These are phyloP conservation scores for Cichladusa arquata DNA, from an alignment of 2,113 vertebrate genomes.

Conservation along the genomic window DNA sequence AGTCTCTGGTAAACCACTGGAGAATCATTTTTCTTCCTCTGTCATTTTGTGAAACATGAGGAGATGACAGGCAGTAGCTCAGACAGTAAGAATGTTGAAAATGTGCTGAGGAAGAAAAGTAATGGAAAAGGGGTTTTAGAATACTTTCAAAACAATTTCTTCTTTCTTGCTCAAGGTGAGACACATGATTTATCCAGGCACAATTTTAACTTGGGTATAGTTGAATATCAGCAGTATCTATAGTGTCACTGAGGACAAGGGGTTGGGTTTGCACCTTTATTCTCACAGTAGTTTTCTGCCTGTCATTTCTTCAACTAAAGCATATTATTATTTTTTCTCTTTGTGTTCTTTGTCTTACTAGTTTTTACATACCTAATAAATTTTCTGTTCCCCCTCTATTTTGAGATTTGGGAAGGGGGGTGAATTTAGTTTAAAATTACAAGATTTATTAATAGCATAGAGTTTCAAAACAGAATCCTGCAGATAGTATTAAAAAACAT, in stretches of 20 bases:
- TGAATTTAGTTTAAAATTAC: background rate
- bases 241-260: background rate
- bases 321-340: background rate
- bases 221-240: background rate
- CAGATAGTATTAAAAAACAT: background rate
- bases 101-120: background rate
- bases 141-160: background rate
- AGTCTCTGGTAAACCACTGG: background rate
- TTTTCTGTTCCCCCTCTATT: background rate
- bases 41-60: background rate
- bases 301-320: background rate
- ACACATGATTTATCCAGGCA: background rate
- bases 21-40: background rate
- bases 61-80: background rate
- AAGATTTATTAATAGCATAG: background rate
- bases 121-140: background rate
- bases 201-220: background rate
- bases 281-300: background rate
- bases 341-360: background rate
- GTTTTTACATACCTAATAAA: background rate
- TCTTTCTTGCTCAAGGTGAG: background rate
- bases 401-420: background rate
- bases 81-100: background rate
- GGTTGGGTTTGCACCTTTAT: background rate
- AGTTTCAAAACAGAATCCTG: background rate